Conservation (phyloP, 2,113 vertebrate genomes). For the Cynoglossus semilaevis region DNA sequence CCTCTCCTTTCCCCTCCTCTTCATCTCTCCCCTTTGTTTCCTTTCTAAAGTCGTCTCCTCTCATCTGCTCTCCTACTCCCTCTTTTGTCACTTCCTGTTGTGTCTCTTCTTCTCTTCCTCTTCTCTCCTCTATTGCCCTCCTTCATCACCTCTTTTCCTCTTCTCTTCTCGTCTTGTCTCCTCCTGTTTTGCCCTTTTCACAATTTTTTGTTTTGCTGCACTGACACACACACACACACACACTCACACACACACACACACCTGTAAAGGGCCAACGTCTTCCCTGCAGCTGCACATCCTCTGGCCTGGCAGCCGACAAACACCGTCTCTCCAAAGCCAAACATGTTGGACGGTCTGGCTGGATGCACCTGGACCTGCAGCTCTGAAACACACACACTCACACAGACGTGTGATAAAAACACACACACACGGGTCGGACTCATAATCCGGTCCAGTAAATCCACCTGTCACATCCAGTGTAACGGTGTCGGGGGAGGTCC, state of each 20-base stretch:
- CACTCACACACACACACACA: constrained; percentile 8
- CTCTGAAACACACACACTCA: constrained; percentile 58
- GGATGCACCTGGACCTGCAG: constrained; percentile 76
- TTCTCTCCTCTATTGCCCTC: too few species aligned
- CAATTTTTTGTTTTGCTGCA: too few species aligned
- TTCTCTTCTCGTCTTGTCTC: too few species aligned
- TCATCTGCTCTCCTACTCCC: too few species aligned
- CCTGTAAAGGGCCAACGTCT: constrained; percentile 73
- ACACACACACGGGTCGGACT: too few species aligned
- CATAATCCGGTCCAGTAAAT: background rate
- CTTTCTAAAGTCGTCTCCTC: too few species aligned
- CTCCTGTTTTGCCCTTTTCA: too few species aligned
- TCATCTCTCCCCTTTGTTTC: too few species aligned
- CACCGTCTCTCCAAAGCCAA: constrained; percentile 72
- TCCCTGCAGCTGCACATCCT: constrained; percentile 73
- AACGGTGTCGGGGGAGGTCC: constrained; percentile 75
- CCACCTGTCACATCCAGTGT: constrained; percentile 73
- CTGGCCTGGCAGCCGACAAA: constrained; percentile 73
- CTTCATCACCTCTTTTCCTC: too few species aligned
- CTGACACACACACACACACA: constrained; percentile 19
- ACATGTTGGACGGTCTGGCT: constrained; percentile 68
- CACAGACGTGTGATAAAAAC: background rate
- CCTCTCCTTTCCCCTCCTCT: too few species aligned
- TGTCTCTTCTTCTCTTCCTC: too few species aligned
- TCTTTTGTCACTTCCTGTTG: too few species aligned